Evolutionary conservation across 2,888 invertebrate species (phyloP).

Genomic region (Agrochola litura): DNA sequence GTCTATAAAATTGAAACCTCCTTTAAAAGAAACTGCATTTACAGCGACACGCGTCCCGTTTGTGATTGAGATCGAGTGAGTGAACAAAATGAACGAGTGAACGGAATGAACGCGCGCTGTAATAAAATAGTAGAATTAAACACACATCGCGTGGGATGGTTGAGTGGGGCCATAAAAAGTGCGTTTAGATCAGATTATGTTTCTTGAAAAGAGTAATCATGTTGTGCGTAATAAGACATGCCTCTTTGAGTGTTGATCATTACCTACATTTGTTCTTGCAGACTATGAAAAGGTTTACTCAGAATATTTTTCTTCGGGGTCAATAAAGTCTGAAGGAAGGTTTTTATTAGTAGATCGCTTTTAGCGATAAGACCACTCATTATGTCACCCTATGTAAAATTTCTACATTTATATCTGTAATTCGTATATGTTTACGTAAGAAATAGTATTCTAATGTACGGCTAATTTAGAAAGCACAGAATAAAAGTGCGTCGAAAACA

Average conservation of each 20-base stretch:
- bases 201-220: not conserved
- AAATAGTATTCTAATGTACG: not conserved
- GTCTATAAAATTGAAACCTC: conserved; percentile 13
- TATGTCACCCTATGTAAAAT: not conserved
- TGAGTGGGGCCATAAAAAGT: conserved; percentile 41
- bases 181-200: conserved; percentile 1
- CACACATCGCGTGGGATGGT: conserved; percentile 36
- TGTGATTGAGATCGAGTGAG: conserved; percentile 50
- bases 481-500: not conserved
- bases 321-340: not conserved
- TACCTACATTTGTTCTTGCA: not conserved
- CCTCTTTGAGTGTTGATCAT: not conserved
- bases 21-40: conserved; percentile 31
- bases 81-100: conserved; percentile 45
- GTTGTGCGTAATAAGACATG: not conserved
- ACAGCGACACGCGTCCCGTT: conserved; percentile 7
- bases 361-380: not conserved
- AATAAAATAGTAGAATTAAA: conserved; percentile 54
- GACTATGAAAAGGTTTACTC: not conserved
- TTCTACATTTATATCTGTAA: not conserved
- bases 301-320: not conserved
- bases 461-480: not conserved
- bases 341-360: not conserved
- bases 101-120: conserved; percentile 28
- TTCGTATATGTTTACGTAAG: not conserved